Evolutionary conservation across 2,888 invertebrate species (phyloP).

Genomic region (Pyrrhosoma nymphula): DNA sequence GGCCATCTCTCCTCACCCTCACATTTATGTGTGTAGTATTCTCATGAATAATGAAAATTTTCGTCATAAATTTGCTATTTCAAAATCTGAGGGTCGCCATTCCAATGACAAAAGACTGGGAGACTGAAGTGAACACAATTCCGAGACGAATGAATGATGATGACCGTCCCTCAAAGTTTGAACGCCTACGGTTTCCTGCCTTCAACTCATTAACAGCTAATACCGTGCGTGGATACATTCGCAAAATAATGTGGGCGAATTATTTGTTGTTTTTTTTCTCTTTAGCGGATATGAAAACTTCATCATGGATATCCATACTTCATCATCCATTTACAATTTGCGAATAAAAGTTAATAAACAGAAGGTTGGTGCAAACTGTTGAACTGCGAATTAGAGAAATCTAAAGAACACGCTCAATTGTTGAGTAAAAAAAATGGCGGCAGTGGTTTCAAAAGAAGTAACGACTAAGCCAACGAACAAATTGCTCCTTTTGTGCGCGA

Average conservation of each 20-base stretch:
- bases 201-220: neutral
- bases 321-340: too few species aligned
- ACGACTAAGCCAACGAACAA: neutral
- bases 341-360: neutral
- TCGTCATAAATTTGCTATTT: neutral
- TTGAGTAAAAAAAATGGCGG: neutral
- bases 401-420: neutral
- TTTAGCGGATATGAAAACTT: neutral
- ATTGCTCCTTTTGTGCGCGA: neutral
- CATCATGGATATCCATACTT: too few species aligned
- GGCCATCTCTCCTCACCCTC: neutral
- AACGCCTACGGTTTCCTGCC: neutral
- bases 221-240: neutral
- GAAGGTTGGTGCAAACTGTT: neutral
- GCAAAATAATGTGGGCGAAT: neutral
- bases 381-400: neutral
- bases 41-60: slow-evolving; percentile 16
- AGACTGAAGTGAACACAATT: neutral
- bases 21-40: neutral
- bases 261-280: neutral
- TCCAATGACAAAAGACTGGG: neutral
- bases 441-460: neutral
- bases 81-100: neutral
- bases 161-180: neutral
- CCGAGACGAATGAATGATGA: neutral